Evolutionary conservation across 2,113 vertebrate genomes (phyloP), one percentile per base, ranked within the genome.

Genomic region (Mastomys coucha): DNA sequence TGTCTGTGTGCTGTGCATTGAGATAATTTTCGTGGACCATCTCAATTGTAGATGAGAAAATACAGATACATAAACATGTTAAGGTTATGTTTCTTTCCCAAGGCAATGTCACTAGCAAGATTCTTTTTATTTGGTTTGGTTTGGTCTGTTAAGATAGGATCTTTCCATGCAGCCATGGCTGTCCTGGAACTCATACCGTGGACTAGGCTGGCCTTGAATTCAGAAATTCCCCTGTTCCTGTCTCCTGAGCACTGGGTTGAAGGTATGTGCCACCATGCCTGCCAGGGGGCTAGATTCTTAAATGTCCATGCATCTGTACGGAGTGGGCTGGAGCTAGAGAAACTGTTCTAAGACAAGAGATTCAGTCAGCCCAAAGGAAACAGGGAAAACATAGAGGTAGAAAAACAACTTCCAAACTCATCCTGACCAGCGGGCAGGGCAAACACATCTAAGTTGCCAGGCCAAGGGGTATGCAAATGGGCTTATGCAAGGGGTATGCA

Each of bases 391-490:
- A 56, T 19, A 51, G 69, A 17, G 14, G 10, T 60, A 91, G 86
- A 88, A 3, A 63, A 90, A 28, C 11, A 42, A 49, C 77, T 94
- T 84, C 65, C 42, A 78, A 56, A 82, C 78, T 81, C 76, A 87
- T 69, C 24, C 22, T 75, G 60, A 33, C 16, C 49, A 76, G 76
- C n/a, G 19, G 77, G 36, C 31, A 31, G 69, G 45, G 17, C 26
- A n/a, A 20, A 56, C 89, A 19, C 82, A 49, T 53, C 7, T 56
- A 42, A 3, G 28, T 1, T 45, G n/a, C 51, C 12, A 80, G 28
- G 72, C 88, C 69, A 92, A 63, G 22, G 84, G 77, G 39, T n/a
- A 26, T 77, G 53, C 69, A 94, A 90, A 20, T 92, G 39, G 73
- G n/a, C n/a, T 45, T 45, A 45, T 45, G 45, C 69, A 92, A 63